Evolutionary conservation across 2,797 vertebrate genomes (phyloP).

Genomic region (Aeoliscus strigatus): DNA sequence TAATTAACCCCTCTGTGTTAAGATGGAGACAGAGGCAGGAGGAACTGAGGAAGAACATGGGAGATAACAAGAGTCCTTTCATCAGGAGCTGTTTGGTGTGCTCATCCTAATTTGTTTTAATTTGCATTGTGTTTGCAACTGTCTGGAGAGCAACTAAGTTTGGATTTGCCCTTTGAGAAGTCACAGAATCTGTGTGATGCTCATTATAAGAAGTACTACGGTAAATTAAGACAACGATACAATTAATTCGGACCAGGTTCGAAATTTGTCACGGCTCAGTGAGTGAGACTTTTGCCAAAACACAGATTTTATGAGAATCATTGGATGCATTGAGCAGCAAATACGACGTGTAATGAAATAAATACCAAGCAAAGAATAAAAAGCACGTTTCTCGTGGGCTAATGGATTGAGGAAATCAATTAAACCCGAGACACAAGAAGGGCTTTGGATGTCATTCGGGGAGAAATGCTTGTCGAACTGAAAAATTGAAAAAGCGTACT

Average conservation of each 20-base stretch:
- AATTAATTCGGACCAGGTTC: too few species aligned
- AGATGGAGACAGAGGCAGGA: too few species aligned
- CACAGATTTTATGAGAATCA: constrained; percentile 37
- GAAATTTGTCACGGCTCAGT: constrained; percentile 28
- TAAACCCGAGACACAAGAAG: constrained; percentile 35
- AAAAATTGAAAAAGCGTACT: constrained; percentile 57
- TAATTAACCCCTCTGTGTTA: too few species aligned
- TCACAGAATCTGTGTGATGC: constrained; percentile 21
- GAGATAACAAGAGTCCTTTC: too few species aligned
- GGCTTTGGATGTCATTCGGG: constrained; percentile 28
- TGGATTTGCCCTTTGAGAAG: too few species aligned
- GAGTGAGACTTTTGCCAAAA: constrained; percentile 28
- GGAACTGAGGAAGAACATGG: too few species aligned
- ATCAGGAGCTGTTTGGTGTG: too few species aligned
- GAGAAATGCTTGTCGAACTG: constrained; percentile 49
- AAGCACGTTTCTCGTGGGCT: constrained; percentile 22
- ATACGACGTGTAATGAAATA: constrained; percentile 40
- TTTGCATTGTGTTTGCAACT: too few species aligned
- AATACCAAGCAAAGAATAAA: constrained; percentile 37
- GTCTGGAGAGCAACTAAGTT: constrained; percentile 21
- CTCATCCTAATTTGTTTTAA: too few species aligned
- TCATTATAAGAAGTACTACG: constrained; percentile 13
- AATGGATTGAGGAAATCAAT: constrained; percentile 63
- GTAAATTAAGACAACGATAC: too few species aligned
- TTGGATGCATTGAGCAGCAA: constrained; percentile 38